These are phyloP conservation scores for Dryococelus australis DNA, from an alignment of 2,888 invertebrate species.

Conservation along the genomic window DNA sequence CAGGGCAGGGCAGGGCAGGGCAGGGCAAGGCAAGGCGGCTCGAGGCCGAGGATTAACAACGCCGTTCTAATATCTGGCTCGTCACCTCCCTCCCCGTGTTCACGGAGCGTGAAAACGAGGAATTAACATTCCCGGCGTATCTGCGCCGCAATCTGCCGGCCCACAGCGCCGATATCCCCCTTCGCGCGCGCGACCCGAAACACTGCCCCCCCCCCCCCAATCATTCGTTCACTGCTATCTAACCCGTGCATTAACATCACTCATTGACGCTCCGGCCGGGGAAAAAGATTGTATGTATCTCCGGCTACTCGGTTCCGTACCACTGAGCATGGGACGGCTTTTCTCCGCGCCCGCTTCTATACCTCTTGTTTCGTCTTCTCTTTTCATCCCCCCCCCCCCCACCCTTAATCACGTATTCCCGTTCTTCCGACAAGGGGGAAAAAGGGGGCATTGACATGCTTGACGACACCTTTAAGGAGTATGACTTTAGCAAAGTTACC, in stretches of 20 bases:
- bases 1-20: too few species aligned
- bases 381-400: too few species aligned
- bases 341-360: neutral
- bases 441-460: neutral
- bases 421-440: neutral
- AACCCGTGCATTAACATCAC: too few species aligned
- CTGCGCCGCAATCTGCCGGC: too few species aligned
- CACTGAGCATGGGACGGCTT: neutral
- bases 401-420: neutral
- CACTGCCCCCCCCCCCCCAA: too few species aligned
- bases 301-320: neutral
- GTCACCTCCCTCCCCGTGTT: neutral
- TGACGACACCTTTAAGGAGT: conserved; percentile 5
- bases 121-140: too few species aligned
- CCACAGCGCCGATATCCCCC: too few species aligned
- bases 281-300: conserved; percentile 7
- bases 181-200: neutral
- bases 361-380: too few species aligned
- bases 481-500: neutral
- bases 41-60: too few species aligned
- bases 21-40: too few species aligned
- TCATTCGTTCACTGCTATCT: too few species aligned
- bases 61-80: too few species aligned
- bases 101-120: neutral
- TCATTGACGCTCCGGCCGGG: neutral